Evolutionary conservation across 1,140 invertebrate genomes (phyloP).

Genomic region (Diplogasteroides magnus): DNA sequence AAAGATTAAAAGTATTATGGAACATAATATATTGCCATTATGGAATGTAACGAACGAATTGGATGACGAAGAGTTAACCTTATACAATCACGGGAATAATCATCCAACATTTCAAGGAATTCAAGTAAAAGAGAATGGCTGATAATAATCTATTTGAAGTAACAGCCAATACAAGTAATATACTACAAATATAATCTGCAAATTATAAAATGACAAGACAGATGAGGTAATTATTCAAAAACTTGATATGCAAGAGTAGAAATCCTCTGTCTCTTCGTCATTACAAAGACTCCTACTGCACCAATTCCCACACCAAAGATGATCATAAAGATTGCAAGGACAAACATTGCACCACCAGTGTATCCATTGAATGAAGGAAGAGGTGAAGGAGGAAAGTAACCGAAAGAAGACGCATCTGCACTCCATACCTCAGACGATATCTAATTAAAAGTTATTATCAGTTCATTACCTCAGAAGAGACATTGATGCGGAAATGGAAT

Average conservation of each 20-base stretch:
- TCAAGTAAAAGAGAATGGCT: too few relatives aligned
- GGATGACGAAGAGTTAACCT: too few relatives aligned
- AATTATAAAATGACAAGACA: neutral
- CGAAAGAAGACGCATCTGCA: neutral
- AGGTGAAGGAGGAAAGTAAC: neutral
- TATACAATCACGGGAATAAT: too few relatives aligned
- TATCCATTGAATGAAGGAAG: constrained; percentile 22
- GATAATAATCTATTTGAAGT: too few relatives aligned
- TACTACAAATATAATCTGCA: constrained; percentile 2
- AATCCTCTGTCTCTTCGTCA: constrained; percentile 20
- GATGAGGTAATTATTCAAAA: constrained; percentile 22
- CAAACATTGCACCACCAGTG: constrained; percentile 35
- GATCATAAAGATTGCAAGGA: constrained; percentile 29
- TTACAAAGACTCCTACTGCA: constrained; percentile 20
- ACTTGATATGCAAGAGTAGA: constrained; percentile 34
- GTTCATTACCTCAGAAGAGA: too few relatives aligned
- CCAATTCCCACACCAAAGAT: constrained; percentile 25
- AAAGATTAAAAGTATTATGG: too few relatives aligned
- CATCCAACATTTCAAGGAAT: too few relatives aligned
- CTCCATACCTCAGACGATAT: constrained; percentile 13
- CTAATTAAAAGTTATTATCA: too few relatives aligned
- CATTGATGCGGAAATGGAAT: too few relatives aligned
- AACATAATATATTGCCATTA: too few relatives aligned
- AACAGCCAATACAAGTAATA: too few relatives aligned
- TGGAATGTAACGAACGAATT: too few relatives aligned